Percentiles rank a stretch among this genome's conserved stretches.
phyloP scores from a whole-genome alignment of 2,888 invertebrate genomes.

The Lasioglossum lativentre region DNA sequence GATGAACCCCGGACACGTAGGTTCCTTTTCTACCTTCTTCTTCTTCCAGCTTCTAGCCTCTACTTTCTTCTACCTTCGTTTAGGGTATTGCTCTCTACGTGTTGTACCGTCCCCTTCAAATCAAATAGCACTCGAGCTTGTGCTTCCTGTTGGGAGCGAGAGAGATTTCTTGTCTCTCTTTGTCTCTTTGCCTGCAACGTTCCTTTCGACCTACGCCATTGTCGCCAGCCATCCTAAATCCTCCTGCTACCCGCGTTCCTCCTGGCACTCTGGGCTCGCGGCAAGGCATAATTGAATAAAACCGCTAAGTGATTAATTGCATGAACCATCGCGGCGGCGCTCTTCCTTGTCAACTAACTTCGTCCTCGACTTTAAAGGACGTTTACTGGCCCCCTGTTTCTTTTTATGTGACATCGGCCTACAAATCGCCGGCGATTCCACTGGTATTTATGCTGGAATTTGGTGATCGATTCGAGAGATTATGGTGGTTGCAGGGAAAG shows the following conservation, averaged over 20 bases:
- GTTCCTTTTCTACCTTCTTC: neutral
- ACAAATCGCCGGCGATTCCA: neutral
- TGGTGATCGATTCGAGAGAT: too few relatives aligned
- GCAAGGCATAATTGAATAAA: slow-evolving; percentile 80
- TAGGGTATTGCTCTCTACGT: neutral
- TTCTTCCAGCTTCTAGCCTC: neutral
- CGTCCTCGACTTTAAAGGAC: slow-evolving; percentile 63
- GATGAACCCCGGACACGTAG: slow-evolving; percentile 71
- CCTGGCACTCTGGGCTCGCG: slow-evolving; percentile 60
- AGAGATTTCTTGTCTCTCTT: slow-evolving; percentile 2
- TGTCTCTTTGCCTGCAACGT: slow-evolving; percentile 41
- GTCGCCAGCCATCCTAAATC: slow-evolving; percentile 47
- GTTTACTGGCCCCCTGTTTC: slow-evolving; percentile 30
- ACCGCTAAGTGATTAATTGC: slow-evolving; percentile 81
- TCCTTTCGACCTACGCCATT: slow-evolving; percentile 41
- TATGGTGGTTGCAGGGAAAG: too few relatives aligned
- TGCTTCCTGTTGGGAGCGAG: slow-evolving; percentile 27
- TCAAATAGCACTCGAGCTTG: slow-evolving; percentile 58
- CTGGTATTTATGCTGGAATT: neutral
- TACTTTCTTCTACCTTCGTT: neutral
- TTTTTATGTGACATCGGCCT: slow-evolving; percentile 26
- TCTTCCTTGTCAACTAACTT: slow-evolving; percentile 62
- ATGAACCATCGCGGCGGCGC: slow-evolving; percentile 58
- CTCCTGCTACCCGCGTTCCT: slow-evolving; percentile 49
- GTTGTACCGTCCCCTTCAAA: slow-evolving; percentile 42